Conservation (phyloP, 2,113 vertebrate species). For the Hippocampus barbouri region DNA sequence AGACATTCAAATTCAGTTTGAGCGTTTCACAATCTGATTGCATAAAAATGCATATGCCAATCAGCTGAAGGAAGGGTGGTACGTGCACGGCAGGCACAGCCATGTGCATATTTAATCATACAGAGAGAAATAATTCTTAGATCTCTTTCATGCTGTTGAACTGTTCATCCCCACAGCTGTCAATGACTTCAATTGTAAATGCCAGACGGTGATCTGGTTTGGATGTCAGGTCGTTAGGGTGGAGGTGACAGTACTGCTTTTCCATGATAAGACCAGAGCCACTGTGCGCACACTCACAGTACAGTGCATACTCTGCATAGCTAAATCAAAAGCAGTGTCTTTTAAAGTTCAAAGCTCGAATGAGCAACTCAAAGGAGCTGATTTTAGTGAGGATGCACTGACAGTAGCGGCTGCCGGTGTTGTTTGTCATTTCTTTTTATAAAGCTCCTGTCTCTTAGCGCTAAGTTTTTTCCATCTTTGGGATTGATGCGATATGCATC, state of each 20-base stretch:
- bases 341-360: slow-evolving; percentile 7
- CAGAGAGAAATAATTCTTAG: slow-evolving; percentile 11
- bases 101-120: slow-evolving; percentile 21
- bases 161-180: slow-evolving; percentile 12
- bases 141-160: slow-evolving; percentile 23
- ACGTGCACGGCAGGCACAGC: background rate
- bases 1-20: slow-evolving; percentile 22
- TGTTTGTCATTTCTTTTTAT: background rate
- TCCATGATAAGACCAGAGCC: slow-evolving; percentile 17
- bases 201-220: slow-evolving; percentile 14
- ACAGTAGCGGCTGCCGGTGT: background rate
- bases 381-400: background rate
- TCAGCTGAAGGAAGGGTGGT: slow-evolving; percentile 15
- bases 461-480: background rate
- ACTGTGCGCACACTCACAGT: background rate
- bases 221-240: slow-evolving; percentile 4
- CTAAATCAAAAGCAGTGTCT: slow-evolving; percentile 3
- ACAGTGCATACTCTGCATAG: background rate
- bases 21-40: slow-evolving; percentile 27
- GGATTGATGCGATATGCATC: background rate
- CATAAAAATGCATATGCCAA: slow-evolving; percentile 36
- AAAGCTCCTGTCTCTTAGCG: background rate
- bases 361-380: background rate
- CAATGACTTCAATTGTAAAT: slow-evolving; percentile 25
- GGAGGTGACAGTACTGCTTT: slow-evolving; percentile 19